phyloP scores from a whole-genome alignment of 2,888 invertebrate species.

The Cistogaster globosa region DNA sequence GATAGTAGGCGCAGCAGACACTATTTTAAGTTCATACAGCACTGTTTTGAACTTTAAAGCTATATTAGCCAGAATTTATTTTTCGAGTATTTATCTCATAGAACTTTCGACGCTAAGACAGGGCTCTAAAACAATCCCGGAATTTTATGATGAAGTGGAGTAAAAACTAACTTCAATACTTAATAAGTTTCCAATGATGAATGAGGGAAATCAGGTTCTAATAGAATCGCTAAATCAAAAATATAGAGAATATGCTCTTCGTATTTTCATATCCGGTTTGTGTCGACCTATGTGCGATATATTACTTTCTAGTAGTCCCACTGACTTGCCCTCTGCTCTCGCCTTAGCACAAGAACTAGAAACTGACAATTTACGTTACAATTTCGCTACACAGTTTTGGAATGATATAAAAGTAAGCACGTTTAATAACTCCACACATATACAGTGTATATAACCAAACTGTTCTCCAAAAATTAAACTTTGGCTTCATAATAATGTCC shows the following conservation, averaged over 20 bases:
- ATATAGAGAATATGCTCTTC: conserved; percentile 56
- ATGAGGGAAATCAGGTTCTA: conserved; percentile 19
- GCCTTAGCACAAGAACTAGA: conserved; percentile 39
- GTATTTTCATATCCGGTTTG: conserved; percentile 55
- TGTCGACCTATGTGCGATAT: conserved; percentile 52
- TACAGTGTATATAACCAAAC: not conserved
- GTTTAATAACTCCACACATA: conserved; percentile 33
- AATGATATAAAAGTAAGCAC: conserved; percentile 16
- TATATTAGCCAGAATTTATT: conserved; percentile 21
- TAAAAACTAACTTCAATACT: no score
- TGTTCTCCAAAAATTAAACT: not conserved
- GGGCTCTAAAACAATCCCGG: not conserved
- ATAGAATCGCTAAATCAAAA: conserved; percentile 38
- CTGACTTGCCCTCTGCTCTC: conserved; percentile 48
- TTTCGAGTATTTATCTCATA: conserved; percentile 13
- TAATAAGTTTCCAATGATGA: conserved; percentile 10
- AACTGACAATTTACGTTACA: conserved; percentile 45
- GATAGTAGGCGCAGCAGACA: conserved; percentile 29
- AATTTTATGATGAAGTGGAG: conserved; percentile 11
- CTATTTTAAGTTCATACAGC: conserved; percentile 34
- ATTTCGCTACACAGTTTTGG: conserved; percentile 40
- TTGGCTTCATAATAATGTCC: not conserved
- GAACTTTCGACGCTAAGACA: conserved; percentile 9
- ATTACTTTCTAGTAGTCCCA: conserved; percentile 49
- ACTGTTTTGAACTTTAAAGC: conserved; percentile 46